These are phyloP conservation scores for Drosophila eugracilis DNA, from an alignment of 1,140 invertebrate genomes.

Conservation along the genomic window DNA sequence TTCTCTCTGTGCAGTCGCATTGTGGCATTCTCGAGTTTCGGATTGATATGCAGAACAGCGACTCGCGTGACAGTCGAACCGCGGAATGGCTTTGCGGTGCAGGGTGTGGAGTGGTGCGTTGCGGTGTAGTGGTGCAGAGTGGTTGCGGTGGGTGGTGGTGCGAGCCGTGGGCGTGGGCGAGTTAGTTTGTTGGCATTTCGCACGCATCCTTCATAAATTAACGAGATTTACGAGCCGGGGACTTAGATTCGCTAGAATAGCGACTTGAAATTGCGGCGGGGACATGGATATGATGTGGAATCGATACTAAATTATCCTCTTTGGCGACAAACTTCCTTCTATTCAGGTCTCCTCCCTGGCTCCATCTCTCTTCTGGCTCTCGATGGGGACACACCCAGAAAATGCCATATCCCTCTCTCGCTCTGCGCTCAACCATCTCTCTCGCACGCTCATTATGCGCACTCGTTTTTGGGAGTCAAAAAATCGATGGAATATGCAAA, in stretches of 20 bases:
- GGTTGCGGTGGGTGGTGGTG: constrained; percentile 15
- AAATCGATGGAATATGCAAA: constrained; percentile 81
- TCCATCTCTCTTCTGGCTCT: constrained; percentile 4
- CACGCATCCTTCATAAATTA: constrained; percentile 80
- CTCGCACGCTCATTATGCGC: constrained; percentile 74
- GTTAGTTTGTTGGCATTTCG: constrained; percentile 79
- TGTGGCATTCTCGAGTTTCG: constrained; percentile 31
- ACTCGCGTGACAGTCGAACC: constrained; percentile 48
- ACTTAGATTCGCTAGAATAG: constrained; percentile 76
- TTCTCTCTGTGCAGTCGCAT: constrained; percentile 18
- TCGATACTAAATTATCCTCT: constrained; percentile 80
- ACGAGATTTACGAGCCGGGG: constrained; percentile 69
- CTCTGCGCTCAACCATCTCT: constrained; percentile 26
- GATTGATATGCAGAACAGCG: constrained; percentile 74
- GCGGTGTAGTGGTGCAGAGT: constrained; percentile 13
- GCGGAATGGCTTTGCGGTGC: constrained; percentile 16
- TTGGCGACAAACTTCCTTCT: constrained; percentile 74
- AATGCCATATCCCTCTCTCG: constrained; percentile 26
- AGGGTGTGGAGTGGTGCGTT: constrained; percentile 8
- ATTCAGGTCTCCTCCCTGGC: background rate
- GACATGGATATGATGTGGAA: constrained; percentile 70
- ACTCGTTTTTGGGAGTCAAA: constrained; percentile 72
- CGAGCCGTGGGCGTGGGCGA: constrained; percentile 26
- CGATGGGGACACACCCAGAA: constrained; percentile 52
- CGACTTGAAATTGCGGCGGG: constrained; percentile 29